Base-by-base conservation (phyloP, 2,113 vertebrate genomes). In the Enhydra lutris region DNA sequence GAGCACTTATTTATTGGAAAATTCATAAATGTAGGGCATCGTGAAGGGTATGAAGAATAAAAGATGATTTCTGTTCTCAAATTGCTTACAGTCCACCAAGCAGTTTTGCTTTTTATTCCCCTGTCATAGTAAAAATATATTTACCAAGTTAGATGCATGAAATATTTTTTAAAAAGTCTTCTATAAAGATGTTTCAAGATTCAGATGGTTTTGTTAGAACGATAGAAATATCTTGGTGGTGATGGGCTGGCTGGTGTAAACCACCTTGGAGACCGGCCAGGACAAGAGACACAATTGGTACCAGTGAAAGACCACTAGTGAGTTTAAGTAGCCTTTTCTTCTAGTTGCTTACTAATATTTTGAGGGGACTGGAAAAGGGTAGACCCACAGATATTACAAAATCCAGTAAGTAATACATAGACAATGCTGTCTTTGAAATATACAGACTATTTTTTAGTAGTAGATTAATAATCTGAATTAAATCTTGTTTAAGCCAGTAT, bases 1-100 rank as follows among this genome's bases (percentile, higher is more conserved):
- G 26, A 84, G 80, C 26, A 74, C 42, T 93, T 92, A 91, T 84
- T 97, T 95, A 93, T n/a, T 34, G 81, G 63, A 84, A 57, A 97
- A 81, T 95, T 90, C n/a, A 14, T 80, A 95, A 94, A 71, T 31
- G 7, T 29, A 45, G 63, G 85, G 39, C 81, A 78, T 59, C 34
- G 42, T 55, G n/a, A 91, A 57, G 50, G 36, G 7, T 89, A 89
- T 17, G 61, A 65, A 81, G 67, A 73, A 79, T 76, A 80, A 52
- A 81, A 81, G 29, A 91, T 8, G 57, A 89, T 93, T 94, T 95
- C 69, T 96, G 36, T 24, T 84, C 26, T 88, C 26, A 88, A 63
- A 79, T 87, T 94, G 57, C 42, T 91, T 59, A 36, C 1, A 31
- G 34, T 65, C 50, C 57, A n/a, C 45, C 57, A n/a, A 84, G 47